Conservation (phyloP, 2,797 vertebrate species). For the Siniperca scherzeri region DNA sequence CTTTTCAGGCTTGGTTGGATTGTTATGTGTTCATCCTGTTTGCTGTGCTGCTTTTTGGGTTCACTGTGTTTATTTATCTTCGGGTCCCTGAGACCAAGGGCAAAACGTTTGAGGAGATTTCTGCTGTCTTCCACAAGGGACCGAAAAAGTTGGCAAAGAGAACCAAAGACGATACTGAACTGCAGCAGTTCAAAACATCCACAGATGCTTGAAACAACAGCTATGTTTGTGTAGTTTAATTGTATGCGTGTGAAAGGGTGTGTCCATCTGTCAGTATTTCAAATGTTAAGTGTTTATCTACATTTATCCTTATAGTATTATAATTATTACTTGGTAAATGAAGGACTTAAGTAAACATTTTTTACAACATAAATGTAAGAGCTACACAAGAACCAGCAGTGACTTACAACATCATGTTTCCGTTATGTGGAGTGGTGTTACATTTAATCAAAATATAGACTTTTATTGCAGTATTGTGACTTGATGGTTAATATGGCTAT, state of each 20-base stretch:
- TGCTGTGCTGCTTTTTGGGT: slow-evolving; percentile 88
- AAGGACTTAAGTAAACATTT: too few relatives aligned
- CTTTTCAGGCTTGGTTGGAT: slow-evolving; percentile 85
- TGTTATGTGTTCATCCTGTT: slow-evolving; percentile 93
- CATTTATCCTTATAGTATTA: neutral
- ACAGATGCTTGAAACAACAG: slow-evolving; percentile 83
- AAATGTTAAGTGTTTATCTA: neutral
- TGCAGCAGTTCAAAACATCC: slow-evolving; percentile 87
- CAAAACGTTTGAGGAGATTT: slow-evolving; percentile 94
- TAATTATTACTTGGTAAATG: neutral
- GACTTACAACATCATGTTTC: neutral
- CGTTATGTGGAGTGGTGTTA: slow-evolving; percentile 28
- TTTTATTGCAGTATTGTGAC: slow-evolving; percentile 21
- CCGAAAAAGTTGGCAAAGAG: slow-evolving; percentile 21
- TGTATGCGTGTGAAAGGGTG: neutral
- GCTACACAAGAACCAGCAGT: neutral
- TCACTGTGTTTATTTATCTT: slow-evolving; percentile 89
- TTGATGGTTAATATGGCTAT: neutral
- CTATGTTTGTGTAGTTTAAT: slow-evolving; percentile 3
- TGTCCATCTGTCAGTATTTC: slow-evolving; percentile 28
- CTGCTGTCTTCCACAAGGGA: slow-evolving; percentile 89
- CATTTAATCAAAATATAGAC: slow-evolving; percentile 9
- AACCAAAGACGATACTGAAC: slow-evolving; percentile 80
- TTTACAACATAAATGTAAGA: neutral
- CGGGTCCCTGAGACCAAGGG: slow-evolving; percentile 97